Evolutionary conservation across 37 sponge, comb jelly and placozoan species (phyloP).

Genomic region (Aphrocallistes beatrix): DNA sequence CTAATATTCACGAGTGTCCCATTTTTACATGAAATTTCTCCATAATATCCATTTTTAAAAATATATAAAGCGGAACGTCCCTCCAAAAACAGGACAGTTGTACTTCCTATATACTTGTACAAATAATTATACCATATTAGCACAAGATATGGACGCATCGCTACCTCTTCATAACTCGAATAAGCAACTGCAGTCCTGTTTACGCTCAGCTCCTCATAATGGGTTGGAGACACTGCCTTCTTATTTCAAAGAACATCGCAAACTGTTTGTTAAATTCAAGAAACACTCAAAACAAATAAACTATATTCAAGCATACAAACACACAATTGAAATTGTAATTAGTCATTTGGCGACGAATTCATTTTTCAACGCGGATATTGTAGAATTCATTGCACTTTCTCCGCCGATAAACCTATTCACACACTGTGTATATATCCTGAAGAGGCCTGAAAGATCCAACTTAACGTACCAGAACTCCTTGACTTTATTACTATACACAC

Average conservation of each 20-base stretch:
- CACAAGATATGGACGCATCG: too few relatives aligned
- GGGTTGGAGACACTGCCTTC: background rate
- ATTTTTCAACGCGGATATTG: background rate
- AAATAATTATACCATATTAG: too few relatives aligned
- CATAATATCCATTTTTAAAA: too few relatives aligned
- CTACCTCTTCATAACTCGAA: background rate
- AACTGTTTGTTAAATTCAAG: background rate
- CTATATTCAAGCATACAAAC: conserved; percentile 13
- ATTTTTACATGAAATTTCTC: too few relatives aligned
- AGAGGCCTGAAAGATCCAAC: background rate
- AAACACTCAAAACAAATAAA: background rate
- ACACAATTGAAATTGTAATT: background rate
- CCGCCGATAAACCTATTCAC: background rate
- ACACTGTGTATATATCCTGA: background rate
- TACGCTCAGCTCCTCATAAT: background rate
- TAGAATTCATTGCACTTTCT: background rate
- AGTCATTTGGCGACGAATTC: background rate
- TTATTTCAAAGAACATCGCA: background rate
- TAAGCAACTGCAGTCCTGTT: background rate
- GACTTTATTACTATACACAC: background rate
- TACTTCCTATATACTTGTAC: too few relatives aligned
- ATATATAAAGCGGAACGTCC: too few relatives aligned
- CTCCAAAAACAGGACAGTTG: too few relatives aligned
- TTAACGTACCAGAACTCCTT: background rate
- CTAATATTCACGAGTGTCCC: too few relatives aligned